Conservation (phyloP, 2,797 vertebrate genomes). For the Tragelaphus eurycerus region DNA sequence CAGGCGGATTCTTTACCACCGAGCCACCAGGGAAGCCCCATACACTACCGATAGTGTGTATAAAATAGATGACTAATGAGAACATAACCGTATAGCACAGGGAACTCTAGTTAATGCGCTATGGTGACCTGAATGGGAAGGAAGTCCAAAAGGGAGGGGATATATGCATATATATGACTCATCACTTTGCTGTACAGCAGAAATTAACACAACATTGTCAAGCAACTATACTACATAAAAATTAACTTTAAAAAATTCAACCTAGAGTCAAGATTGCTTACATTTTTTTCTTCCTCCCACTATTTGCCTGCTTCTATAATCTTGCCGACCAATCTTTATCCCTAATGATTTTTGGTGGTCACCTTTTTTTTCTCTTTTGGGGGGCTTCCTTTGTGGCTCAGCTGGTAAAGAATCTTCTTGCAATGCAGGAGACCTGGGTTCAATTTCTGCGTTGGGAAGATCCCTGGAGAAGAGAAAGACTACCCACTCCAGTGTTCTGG, state of each 20-base stretch:
- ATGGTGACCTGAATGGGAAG: neutral
- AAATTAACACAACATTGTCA: neutral
- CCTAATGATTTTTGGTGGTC: neutral
- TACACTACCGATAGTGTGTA: neutral
- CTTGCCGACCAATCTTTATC: neutral
- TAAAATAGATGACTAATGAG: neutral
- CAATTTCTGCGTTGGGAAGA: neutral
- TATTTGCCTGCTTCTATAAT: neutral
- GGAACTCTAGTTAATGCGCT: neutral
- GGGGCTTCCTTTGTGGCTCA: neutral
- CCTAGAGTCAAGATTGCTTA: neutral
- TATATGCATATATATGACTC: neutral
- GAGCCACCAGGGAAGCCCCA: neutral
- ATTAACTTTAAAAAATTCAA: neutral
- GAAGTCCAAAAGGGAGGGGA: neutral
- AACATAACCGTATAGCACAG: neutral
- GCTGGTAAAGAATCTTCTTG: neutral
- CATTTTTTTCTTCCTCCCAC: neutral
- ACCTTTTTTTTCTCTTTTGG: neutral
- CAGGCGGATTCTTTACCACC: neutral
- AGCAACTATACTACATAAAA: neutral
- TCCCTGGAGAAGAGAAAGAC: neutral
- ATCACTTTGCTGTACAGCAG: neutral
- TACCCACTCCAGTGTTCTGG: neutral
- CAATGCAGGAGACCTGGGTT: neutral